Conservation (phyloP, 2,888 invertebrate species). For the Tipula vernalis region DNA sequence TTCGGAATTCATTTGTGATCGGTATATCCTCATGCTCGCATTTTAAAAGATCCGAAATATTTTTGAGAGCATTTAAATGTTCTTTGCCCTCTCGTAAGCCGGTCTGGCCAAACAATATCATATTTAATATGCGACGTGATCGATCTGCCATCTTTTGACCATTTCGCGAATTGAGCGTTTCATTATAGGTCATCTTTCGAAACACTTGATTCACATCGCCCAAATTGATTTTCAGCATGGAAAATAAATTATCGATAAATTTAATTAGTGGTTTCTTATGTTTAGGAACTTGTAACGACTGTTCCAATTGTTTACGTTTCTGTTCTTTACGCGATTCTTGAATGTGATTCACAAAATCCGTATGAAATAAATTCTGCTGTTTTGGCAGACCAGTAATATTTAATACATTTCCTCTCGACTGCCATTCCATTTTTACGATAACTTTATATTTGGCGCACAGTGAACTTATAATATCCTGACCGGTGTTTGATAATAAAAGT, state of each 20-base stretch:
- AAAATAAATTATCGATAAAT: constrained; percentile 27
- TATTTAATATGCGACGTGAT: constrained; percentile 40
- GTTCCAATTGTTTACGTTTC: constrained; percentile 22
- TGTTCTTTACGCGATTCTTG: constrained; percentile 22
- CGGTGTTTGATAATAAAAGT: constrained; percentile 37
- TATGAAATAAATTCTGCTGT: constrained; percentile 42
- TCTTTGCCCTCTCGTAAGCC: constrained; percentile 40
- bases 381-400: constrained; percentile 38
- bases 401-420: constrained; percentile 37
- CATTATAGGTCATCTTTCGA: constrained; percentile 35
- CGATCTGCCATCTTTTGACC: constrained; percentile 35
- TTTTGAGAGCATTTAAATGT: constrained; percentile 37
- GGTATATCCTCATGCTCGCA: constrained; percentile 23
- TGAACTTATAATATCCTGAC: constrained; percentile 36
- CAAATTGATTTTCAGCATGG: constrained; percentile 28
- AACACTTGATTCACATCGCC: constrained; percentile 41
- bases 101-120: constrained; percentile 46
- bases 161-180: constrained; percentile 37
- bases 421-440: constrained; percentile 27
- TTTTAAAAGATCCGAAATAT: constrained; percentile 30
- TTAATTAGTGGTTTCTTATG: constrained; percentile 27
- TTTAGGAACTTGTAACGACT: constrained; percentile 27
- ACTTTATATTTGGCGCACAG: constrained; percentile 31
- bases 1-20: constrained; percentile 35
- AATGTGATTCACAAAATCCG: constrained; percentile 35